Evolutionary conservation across 2,888 invertebrate genomes (phyloP).

Genomic region (Ommatoiulus sabulosus): DNA sequence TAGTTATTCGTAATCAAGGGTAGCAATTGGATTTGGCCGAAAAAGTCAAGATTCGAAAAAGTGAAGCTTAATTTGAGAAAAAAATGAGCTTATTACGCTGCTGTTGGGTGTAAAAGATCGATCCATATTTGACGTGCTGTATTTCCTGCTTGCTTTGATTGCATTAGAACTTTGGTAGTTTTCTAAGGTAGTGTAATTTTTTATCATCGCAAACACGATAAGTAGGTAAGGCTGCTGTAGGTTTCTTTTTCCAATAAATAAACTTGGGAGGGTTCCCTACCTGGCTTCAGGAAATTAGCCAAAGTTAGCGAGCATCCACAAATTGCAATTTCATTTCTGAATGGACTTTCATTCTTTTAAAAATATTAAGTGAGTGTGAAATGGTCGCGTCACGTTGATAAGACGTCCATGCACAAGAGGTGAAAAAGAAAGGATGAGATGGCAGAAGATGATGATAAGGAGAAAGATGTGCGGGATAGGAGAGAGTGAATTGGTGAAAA

Average conservation of each 20-base stretch:
- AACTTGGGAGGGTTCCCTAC: neutral
- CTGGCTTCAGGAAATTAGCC: neutral
- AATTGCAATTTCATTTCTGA: slow-evolving; percentile 46
- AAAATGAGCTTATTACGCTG: too few species aligned
- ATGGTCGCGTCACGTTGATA: slow-evolving; percentile 27
- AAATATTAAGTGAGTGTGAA: slow-evolving; percentile 47
- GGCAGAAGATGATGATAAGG: slow-evolving; percentile 48
- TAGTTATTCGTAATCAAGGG: too few species aligned
- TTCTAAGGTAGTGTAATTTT: neutral
- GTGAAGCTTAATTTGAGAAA: too few species aligned
- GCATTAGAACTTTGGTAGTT: neutral
- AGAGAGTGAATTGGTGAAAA: slow-evolving; percentile 47
- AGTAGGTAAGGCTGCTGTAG: neutral
- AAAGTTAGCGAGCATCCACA: slow-evolving; percentile 2
- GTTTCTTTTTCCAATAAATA: neutral
- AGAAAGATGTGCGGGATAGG: slow-evolving; percentile 22
- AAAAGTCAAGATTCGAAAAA: too few species aligned
- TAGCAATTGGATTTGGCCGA: too few species aligned
- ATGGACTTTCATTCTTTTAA: slow-evolving; percentile 45
- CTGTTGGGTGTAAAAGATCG: too few species aligned
- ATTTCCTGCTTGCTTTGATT: neutral
- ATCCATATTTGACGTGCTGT: neutral
- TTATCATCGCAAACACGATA: neutral
- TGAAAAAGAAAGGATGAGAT: slow-evolving; percentile 41
- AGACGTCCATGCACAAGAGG: slow-evolving; percentile 29